Percentiles rank a stretch among this genome's conserved stretches.
phyloP scores from a whole-genome alignment of 2,113 vertebrate species.

The Xenopus laevis region DNA sequence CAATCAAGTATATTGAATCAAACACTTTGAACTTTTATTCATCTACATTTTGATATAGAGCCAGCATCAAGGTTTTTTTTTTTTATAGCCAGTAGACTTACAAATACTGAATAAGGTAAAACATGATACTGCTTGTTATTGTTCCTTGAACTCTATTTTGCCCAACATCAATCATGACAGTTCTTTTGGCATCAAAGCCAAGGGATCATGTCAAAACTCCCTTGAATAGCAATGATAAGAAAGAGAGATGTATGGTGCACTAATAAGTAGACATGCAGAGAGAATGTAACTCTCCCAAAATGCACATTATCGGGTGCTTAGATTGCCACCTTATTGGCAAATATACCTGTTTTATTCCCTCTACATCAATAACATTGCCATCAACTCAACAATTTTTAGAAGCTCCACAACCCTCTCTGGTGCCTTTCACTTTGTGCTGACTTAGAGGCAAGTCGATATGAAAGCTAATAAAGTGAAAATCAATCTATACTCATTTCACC shows the following conservation, averaged over 20 bases:
- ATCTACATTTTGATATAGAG: constrained; percentile 42
- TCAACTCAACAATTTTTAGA: too few relatives aligned
- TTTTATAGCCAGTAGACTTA: constrained; percentile 43
- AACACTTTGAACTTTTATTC: constrained; percentile 43
- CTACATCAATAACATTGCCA: too few relatives aligned
- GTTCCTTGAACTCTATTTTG: constrained; percentile 43
- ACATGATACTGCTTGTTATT: constrained; percentile 45
- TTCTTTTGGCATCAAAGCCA: constrained; percentile 42
- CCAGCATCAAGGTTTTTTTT: constrained; percentile 41
- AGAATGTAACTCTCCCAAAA: constrained; percentile 15
- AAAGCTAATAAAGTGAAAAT: background rate
- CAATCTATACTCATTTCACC: background rate
- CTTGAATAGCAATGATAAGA: constrained; percentile 37
- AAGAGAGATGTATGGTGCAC: constrained; percentile 19
- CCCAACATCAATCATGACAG: constrained; percentile 45
- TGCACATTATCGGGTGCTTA: constrained; percentile 25
- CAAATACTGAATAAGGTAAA: constrained; percentile 43
- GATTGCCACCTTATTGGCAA: too few relatives aligned
- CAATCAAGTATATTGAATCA: constrained; percentile 47
- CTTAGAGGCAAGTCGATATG: constrained; percentile 8
- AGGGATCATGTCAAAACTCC: constrained; percentile 41
- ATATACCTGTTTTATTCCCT: too few relatives aligned
- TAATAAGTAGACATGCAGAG: constrained; percentile 33
- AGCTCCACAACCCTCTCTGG: background rate
- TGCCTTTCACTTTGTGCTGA: constrained; percentile 1